Evolutionary conservation across 2,113 vertebrate genomes (phyloP).

Genomic region (Crotalus horridus): DNA sequence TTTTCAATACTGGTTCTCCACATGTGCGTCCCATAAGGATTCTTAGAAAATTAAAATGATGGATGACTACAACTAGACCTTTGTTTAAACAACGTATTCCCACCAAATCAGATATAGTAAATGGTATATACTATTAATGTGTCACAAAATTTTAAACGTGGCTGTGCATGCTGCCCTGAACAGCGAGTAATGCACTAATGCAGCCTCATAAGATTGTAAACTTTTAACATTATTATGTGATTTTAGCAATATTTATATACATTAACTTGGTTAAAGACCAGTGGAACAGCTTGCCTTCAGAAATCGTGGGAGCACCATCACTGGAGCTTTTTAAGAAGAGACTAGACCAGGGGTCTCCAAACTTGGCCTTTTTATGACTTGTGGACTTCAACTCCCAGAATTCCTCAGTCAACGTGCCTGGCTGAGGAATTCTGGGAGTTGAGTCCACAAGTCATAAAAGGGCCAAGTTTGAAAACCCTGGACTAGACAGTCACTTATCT

Average conservation of each 20-base stretch:
- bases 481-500: too few species aligned
- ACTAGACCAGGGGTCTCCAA: too few species aligned
- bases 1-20: background rate
- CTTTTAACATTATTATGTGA: background rate
- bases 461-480: too few species aligned
- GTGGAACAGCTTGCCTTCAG: too few species aligned
- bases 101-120: background rate
- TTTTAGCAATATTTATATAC: background rate
- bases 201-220: background rate
- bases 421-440: too few species aligned
- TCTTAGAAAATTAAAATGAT: background rate
- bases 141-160: background rate
- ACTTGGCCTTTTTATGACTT: too few species aligned
- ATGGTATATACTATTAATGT: background rate
- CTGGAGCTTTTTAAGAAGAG: too few species aligned
- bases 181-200: background rate
- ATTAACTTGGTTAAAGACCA: background rate
- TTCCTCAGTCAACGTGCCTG: too few species aligned
- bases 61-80: background rate
- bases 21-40: background rate
- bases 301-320: too few species aligned
- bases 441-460: too few species aligned
- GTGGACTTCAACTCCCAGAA: too few species aligned
- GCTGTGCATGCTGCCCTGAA: background rate
- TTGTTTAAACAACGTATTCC: background rate